Percentiles rank a stretch among this genome's conserved stretches.
These are phyloP conservation scores for Orestias chungarensis DNA, from an alignment of 2,797 vertebrate genomes.

Conservation along the genomic window DNA sequence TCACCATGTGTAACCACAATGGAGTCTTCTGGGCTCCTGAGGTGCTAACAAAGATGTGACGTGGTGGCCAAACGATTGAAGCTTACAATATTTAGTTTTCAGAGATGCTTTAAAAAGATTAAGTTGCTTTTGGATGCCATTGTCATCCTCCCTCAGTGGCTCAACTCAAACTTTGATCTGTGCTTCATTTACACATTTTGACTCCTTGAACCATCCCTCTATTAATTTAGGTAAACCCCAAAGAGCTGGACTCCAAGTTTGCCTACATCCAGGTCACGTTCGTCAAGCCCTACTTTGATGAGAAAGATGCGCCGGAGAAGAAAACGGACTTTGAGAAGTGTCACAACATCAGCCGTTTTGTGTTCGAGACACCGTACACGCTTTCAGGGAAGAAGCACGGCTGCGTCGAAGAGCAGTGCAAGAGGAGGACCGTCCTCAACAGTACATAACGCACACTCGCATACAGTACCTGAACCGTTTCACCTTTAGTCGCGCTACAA, in stretches of 20 bases:
- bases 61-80: background rate
- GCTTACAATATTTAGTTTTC: background rate
- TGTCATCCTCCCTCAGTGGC: background rate
- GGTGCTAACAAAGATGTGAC: background rate
- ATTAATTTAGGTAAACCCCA: slow-evolving; percentile 83
- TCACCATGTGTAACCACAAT: background rate
- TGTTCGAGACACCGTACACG: slow-evolving; percentile 97
- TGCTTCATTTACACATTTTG: background rate
- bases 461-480: background rate
- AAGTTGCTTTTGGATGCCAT: background rate
- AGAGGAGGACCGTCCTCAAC: slow-evolving; percentile 89
- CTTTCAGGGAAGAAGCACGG: slow-evolving; percentile 95
- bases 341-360: slow-evolving; percentile 93
- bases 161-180: background rate
- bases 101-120: background rate
- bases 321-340: slow-evolving; percentile 94
- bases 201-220: background rate
- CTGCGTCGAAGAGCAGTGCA: slow-evolving; percentile 95
- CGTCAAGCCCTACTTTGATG: slow-evolving; percentile 93
- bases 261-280: slow-evolving; percentile 96
- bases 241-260: slow-evolving; percentile 91
- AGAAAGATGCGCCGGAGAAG: slow-evolving; percentile 91
- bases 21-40: slow-evolving; percentile 12
- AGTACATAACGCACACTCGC: slow-evolving; percentile 74
- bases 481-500: background rate